A percentile compares a stretch with the other conserved stretches of the same genome.
phyloP scores from a whole-genome alignment of 1,140 invertebrate species.

The Zeugodacus cucurbitae region DNA sequence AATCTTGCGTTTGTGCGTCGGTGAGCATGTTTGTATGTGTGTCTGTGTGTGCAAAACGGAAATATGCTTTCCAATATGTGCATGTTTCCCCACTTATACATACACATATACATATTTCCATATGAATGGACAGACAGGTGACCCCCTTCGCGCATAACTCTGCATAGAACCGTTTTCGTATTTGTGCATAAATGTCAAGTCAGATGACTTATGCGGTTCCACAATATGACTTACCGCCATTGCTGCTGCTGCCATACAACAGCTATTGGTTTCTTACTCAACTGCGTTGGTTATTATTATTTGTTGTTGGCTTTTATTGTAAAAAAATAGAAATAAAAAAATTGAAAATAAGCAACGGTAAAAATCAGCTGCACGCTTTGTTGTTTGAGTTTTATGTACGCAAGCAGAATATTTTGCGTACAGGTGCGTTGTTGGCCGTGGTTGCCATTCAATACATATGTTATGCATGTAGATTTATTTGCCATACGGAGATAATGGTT shows the following conservation, averaged over 20 bases:
- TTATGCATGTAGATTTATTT: not conserved
- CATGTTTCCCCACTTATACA: not conserved
- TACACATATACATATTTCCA: not conserved
- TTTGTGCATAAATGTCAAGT: slow-evolving; percentile 33
- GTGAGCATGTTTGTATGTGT: not conserved
- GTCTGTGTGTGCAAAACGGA: not conserved
- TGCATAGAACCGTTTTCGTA: not conserved
- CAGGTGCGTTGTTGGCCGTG: not conserved
- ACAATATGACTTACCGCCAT: not conserved
- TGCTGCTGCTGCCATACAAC: not conserved
- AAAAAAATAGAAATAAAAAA: not conserved
- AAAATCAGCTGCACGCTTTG: not conserved
- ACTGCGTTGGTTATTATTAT: not conserved
- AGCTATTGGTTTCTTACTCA: not conserved
- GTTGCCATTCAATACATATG: not conserved
- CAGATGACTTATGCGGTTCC: not conserved
- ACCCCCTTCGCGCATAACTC: too few species aligned
- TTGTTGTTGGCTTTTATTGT: not conserved
- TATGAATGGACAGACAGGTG: not conserved
- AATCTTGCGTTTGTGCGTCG: not conserved
- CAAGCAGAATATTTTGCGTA: not conserved
- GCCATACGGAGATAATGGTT: too few species aligned
- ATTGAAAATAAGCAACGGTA: not conserved
- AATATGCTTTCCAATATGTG: slow-evolving; percentile 10
- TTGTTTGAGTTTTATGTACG: not conserved